Conservation (phyloP, 2,888 invertebrate genomes). For the Suillia variegata region DNA sequence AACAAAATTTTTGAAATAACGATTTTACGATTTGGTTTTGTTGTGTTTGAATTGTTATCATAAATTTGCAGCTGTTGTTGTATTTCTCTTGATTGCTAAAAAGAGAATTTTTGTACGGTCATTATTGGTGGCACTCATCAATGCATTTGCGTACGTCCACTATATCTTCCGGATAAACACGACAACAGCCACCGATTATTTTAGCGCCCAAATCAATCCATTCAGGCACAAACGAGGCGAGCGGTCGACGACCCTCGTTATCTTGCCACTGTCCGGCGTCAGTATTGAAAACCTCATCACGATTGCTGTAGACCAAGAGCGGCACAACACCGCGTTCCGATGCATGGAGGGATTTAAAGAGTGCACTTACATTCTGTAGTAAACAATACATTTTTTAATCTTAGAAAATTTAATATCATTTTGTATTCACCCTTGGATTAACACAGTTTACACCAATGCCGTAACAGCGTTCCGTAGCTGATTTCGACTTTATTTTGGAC, state of each 20-base stretch:
- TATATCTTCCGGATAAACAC: slow-evolving; percentile 82
- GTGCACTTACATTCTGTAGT: slow-evolving; percentile 62
- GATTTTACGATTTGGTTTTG: not conserved
- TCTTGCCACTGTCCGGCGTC: slow-evolving; percentile 67
- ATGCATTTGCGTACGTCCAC: slow-evolving; percentile 67
- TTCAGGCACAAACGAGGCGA: slow-evolving; percentile 73
- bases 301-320: slow-evolving; percentile 90
- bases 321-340: slow-evolving; percentile 64
- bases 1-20: too few species aligned
- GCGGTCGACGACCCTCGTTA: slow-evolving; percentile 69
- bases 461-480: slow-evolving; percentile 67
- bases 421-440: slow-evolving; percentile 62
- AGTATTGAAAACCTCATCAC: slow-evolving; percentile 66
- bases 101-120: slow-evolving; percentile 16
- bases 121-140: slow-evolving; percentile 37
- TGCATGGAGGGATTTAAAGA: slow-evolving; percentile 65
- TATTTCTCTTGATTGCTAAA: too few species aligned
- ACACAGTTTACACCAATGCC: slow-evolving; percentile 92
- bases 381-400: not conserved
- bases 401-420: not conserved
- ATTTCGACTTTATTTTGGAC: slow-evolving; percentile 64
- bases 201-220: slow-evolving; percentile 82
- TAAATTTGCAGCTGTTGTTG: too few species aligned
- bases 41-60: too few species aligned
- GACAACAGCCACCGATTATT: slow-evolving; percentile 90